Percentiles rank a stretch among this genome's conserved stretches.
These are phyloP conservation scores for Girardia tigrina DNA, from an alignment of 2,888 invertebrate species.

Conservation along the genomic window DNA sequence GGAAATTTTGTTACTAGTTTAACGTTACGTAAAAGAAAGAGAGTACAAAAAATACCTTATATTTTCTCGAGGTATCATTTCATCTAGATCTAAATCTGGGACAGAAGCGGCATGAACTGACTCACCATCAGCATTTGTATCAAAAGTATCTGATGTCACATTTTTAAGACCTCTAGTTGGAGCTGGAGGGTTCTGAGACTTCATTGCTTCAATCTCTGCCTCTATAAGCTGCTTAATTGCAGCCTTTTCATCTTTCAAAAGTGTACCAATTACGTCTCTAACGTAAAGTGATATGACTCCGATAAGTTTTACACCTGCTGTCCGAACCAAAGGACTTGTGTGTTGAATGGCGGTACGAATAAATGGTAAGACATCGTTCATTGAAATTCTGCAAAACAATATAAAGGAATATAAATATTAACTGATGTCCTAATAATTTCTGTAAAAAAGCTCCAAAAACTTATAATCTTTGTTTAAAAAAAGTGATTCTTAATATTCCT, in stretches of 20 bases:
- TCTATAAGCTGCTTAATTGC: constrained; percentile 69
- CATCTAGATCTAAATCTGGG: constrained; percentile 56
- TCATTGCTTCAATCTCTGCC: constrained; percentile 66
- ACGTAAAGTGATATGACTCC: not conserved
- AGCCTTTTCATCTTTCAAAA: constrained; percentile 74
- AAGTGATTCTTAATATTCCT: no score
- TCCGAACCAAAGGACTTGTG: not conserved
- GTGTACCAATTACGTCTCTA: constrained; percentile 52
- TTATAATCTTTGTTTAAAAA: no score
- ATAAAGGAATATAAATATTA: no score
- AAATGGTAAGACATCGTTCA: not conserved
- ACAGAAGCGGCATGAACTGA: constrained; percentile 39
- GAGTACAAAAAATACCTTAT: no score
- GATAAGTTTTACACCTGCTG: not conserved
- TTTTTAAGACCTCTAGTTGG: constrained; percentile 57
- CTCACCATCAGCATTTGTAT: constrained; percentile 43
- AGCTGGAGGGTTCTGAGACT: constrained; percentile 63
- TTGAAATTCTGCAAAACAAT: not conserved
- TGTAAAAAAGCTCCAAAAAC: no score
- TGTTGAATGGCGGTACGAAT: not conserved
- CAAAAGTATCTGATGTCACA: constrained; percentile 33
- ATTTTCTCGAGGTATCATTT: constrained; percentile 65
- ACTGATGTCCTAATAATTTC: no score
- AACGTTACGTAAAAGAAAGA: no score
- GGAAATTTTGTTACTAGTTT: no score